Conservation (phyloP, 2,888 invertebrate genomes). For the Beris chalybata region DNA sequence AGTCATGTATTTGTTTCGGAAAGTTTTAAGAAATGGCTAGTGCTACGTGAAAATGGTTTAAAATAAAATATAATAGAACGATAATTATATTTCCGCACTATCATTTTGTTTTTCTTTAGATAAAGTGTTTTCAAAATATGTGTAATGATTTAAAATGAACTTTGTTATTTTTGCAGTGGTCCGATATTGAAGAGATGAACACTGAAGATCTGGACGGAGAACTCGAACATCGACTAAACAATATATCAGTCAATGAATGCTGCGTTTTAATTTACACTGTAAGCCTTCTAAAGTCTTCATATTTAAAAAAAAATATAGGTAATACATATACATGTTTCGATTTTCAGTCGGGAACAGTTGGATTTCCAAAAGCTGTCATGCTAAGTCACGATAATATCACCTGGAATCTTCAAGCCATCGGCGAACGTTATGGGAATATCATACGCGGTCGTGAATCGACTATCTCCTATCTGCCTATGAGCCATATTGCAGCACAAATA, state of each 20-base stretch:
- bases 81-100: too few relatives aligned
- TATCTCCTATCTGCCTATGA: constrained; percentile 83
- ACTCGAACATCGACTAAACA: constrained; percentile 67
- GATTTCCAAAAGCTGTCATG: constrained; percentile 92
- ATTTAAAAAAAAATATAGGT: not conserved
- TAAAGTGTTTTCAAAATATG: too few relatives aligned
- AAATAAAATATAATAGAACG: too few relatives aligned
- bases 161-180: constrained; percentile 65
- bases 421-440: constrained; percentile 60
- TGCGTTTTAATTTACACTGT: constrained; percentile 85
- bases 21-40: too few relatives aligned
- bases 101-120: too few relatives aligned
- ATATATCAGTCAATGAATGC: constrained; percentile 77
- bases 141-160: too few relatives aligned
- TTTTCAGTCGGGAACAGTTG: constrained; percentile 81
- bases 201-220: constrained; percentile 68
- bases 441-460: constrained; percentile 63
- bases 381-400: constrained; percentile 85
- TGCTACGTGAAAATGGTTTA: too few relatives aligned
- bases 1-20: too few relatives aligned
- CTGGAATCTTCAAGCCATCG: constrained; percentile 65
- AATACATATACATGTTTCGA: too few relatives aligned
- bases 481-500: constrained; percentile 89
- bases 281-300: constrained; percentile 45
- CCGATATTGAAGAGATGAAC: constrained; percentile 74